These are phyloP conservation scores for Pterois miles DNA, from an alignment of 2,797 vertebrate species.

Conservation along the genomic window DNA sequence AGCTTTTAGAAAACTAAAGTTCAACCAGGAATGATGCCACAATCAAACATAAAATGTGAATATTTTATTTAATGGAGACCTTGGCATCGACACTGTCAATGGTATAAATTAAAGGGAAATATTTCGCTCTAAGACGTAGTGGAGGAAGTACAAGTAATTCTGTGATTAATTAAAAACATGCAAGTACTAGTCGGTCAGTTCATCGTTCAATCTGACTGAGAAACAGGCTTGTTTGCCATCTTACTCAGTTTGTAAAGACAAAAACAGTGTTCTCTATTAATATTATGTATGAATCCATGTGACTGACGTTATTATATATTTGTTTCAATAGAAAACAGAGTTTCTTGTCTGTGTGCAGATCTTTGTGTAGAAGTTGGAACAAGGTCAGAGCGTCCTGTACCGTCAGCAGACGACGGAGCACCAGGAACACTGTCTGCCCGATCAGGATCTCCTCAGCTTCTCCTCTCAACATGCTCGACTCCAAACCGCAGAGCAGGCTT, in stretches of 20 bases:
- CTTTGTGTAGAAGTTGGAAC: background rate
- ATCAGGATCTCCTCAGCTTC: constrained; percentile 49
- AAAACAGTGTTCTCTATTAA: too few relatives aligned
- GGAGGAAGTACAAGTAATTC: background rate
- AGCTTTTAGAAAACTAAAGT: too few relatives aligned
- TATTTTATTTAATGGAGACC: background rate
- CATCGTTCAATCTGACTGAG: background rate
- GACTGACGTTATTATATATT: background rate
- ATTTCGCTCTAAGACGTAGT: background rate
- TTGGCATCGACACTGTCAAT: background rate
- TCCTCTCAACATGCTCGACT: constrained; percentile 7
- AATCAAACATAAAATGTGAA: background rate
- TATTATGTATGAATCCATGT: background rate
- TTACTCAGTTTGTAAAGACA: too few relatives aligned
- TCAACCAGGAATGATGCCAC: too few relatives aligned
- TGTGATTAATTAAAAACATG: background rate
- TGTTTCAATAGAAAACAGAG: background rate
- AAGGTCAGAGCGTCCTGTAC: constrained; percentile 32
- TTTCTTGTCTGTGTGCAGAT: background rate
- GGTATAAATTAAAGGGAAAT: background rate
- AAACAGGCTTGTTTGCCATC: too few relatives aligned
- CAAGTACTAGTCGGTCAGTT: background rate
- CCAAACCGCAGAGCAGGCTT: constrained; percentile 29
- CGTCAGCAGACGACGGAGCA: background rate
- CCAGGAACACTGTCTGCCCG: constrained; percentile 36